Percentiles rank a stretch among this genome's conserved stretches.
These are phyloP conservation scores for Notothenia rossii DNA, from an alignment of 2,113 vertebrate genomes.

Conservation along the genomic window DNA sequence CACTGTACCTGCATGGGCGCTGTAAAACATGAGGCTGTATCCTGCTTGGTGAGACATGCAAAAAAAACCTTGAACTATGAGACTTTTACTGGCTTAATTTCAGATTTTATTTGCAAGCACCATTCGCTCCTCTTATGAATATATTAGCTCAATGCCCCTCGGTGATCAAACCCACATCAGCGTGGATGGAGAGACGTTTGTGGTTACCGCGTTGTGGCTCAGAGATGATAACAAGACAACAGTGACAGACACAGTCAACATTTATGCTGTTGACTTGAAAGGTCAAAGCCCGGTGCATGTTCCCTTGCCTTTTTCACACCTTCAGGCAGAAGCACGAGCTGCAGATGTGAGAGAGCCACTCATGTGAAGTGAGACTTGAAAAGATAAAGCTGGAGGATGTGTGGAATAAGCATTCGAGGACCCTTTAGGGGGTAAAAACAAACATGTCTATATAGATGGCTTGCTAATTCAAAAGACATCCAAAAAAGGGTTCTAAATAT, in stretches of 20 bases:
- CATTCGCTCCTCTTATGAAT: not conserved
- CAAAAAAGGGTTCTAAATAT: slow-evolving; percentile 3
- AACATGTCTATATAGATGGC: slow-evolving; percentile 36
- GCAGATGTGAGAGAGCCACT: slow-evolving; percentile 68
- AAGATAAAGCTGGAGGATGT: slow-evolving; percentile 50
- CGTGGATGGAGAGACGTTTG: slow-evolving; percentile 12
- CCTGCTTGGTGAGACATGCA: slow-evolving; percentile 30
- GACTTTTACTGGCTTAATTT: slow-evolving; percentile 24
- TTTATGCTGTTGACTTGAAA: slow-evolving; percentile 72
- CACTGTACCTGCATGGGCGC: slow-evolving; percentile 27
- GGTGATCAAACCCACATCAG: slow-evolving; percentile 32
- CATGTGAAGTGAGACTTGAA: slow-evolving; percentile 75
- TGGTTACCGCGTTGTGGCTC: slow-evolving; percentile 42
- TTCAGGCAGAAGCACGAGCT: slow-evolving; percentile 38
- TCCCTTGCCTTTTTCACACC: slow-evolving; percentile 61
- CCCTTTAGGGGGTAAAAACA: slow-evolving; percentile 15
- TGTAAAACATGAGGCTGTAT: slow-evolving; percentile 34
- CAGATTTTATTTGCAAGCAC: slow-evolving; percentile 24
- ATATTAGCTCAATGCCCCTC: not conserved
- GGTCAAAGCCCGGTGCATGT: slow-evolving; percentile 67
- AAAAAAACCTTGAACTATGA: slow-evolving; percentile 30
- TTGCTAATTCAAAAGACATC: slow-evolving; percentile 37
- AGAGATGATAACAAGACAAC: slow-evolving; percentile 73
- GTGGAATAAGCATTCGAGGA: slow-evolving; percentile 48
- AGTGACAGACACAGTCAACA: slow-evolving; percentile 67